Evolutionary conservation across 2,113 vertebrate species (phyloP).

Genomic region (Sula dactylatra): DNA sequence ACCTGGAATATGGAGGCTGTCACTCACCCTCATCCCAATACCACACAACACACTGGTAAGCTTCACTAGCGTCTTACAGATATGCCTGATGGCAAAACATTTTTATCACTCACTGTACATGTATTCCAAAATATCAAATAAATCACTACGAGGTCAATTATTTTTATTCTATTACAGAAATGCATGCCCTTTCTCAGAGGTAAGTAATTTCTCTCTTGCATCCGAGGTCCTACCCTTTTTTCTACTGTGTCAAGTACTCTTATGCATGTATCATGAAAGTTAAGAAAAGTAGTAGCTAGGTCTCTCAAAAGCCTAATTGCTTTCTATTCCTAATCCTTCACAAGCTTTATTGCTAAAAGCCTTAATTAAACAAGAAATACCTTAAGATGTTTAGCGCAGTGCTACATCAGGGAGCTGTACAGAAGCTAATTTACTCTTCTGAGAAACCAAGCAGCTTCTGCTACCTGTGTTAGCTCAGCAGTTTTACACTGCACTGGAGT

Average conservation of each 20-base stretch:
- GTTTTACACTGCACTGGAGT: not conserved
- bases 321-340: not conserved
- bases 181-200: not conserved
- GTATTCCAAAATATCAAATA: not conserved
- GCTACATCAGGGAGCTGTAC: not conserved
- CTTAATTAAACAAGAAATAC: slow-evolving; percentile 9
- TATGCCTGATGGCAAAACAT: not conserved
- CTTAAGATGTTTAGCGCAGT: not conserved
- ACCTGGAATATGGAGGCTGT: not conserved
- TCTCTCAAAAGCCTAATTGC: not conserved
- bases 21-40: not conserved
- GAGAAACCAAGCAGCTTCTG: not conserved
- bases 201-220: not conserved
- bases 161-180: not conserved
- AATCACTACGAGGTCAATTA: not conserved
- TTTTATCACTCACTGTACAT: not conserved
- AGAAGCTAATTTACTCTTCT: not conserved
- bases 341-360: not conserved
- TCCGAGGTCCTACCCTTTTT: not conserved
- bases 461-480: not conserved
- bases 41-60: not conserved
- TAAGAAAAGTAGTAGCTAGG: not conserved
- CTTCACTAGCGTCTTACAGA: not conserved
- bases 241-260: not conserved
- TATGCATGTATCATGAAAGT: not conserved